phyloP scores from a whole-genome alignment of 2,888 invertebrate species.

The Polyommatus icarus region DNA sequence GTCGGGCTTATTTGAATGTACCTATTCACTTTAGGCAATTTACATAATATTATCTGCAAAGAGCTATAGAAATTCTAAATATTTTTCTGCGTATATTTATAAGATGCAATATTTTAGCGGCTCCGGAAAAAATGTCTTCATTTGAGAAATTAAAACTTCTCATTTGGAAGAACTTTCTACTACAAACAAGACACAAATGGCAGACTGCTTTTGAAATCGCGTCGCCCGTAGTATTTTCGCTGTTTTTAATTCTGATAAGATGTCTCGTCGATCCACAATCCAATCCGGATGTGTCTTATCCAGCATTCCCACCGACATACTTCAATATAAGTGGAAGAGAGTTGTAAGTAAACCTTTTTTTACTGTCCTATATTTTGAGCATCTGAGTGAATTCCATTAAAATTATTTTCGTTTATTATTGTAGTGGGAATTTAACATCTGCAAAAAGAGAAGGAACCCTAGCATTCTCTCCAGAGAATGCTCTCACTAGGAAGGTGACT shows the following conservation, averaged over 20 bases:
- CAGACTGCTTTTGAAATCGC: conserved; percentile 87
- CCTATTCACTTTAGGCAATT: neutral
- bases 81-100: neutral
- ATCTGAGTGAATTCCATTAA: neutral
- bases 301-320: conserved; percentile 66
- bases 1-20: neutral
- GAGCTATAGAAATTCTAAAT: neutral
- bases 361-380: neutral
- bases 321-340: conserved; percentile 64
- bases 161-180: conserved; percentile 90
- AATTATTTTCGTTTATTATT: conserved; percentile 32
- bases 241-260: conserved; percentile 86
- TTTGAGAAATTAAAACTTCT: conserved; percentile 84
- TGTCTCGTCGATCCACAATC: conserved; percentile 83
- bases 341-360: conserved; percentile 56
- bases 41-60: neutral
- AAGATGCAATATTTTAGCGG: neutral
- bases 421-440: conserved; percentile 65
- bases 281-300: conserved; percentile 60
- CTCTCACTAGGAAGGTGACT: conserved; percentile 63
- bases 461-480: conserved; percentile 72
- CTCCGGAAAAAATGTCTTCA: conserved; percentile 55
- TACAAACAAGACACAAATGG: conserved; percentile 87
- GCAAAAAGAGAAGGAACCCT: conserved; percentile 62
- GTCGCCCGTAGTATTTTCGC: conserved; percentile 84